These are phyloP conservation scores for Peromyscus californicus DNA, from an alignment of 2,113 vertebrate genomes.

Conservation along the genomic window DNA sequence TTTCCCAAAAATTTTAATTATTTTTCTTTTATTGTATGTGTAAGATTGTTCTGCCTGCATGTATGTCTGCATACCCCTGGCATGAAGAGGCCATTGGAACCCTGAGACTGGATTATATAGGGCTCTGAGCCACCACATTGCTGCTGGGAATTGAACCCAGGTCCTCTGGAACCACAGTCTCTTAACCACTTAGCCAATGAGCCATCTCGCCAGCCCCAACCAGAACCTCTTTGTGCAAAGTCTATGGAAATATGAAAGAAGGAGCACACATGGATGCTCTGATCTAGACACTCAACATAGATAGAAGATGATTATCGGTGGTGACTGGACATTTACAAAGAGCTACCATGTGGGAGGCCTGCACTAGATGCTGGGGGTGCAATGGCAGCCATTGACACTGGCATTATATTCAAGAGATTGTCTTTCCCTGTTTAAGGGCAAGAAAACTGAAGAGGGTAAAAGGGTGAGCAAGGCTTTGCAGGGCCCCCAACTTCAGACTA, in stretches of 20 bases:
- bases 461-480: neutral
- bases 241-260: neutral
- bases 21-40: neutral
- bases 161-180: neutral
- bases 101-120: neutral
- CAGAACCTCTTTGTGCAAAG: neutral
- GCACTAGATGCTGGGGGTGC: fast-evolving
- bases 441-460: neutral
- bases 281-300: neutral
- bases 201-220: too few species aligned
- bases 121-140: fast-evolving
- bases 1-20: neutral
- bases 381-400: neutral
- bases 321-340: neutral
- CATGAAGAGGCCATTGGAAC: neutral
- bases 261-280: neutral
- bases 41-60: neutral
- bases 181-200: neutral
- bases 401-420: neutral
- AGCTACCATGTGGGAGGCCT: fast-evolving
- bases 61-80: neutral
- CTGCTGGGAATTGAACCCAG: neutral
- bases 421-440: neutral
- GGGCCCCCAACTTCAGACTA: neutral
- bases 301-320: neutral